Base-by-base conservation (phyloP, 2,797 vertebrate species). In the Falco naumanni region DNA sequence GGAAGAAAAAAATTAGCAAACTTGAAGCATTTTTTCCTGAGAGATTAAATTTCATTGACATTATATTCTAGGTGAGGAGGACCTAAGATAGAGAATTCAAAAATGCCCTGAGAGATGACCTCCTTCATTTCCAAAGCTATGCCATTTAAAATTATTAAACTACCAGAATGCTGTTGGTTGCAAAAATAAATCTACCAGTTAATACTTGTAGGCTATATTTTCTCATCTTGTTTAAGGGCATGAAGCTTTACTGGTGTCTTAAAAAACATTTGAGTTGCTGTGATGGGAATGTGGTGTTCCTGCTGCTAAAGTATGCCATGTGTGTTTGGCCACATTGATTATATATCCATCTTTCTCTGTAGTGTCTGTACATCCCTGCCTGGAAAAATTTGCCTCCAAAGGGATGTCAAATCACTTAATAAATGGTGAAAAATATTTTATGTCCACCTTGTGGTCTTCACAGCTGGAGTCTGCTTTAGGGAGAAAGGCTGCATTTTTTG, bases 1-100 rank as follows among this genome's bases (percentile, higher is more conserved):
- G 37, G 34, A 94, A 92, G 80, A 85, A 87, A 96, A 84, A 91
- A n/a, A 66, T 71, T 51, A 28, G 33, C 43, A 80, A 91, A 84
- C 66, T 56, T 72, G 70, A 92, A 68, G 20, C 26, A 83, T 63
- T 87, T 92, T 90, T 66, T 47, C 71, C 39, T 64, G 53, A 72
- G 66, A 96, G 82, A 81, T 51, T 57, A 84, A 60, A 90, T 95
- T 94, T 90, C 43, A 45, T 26, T 37, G 54, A 56, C 1, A 16
- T 79, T 91, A 79, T 83, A 54, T 54, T 89, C 47, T 92, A 87
- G 68, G 53, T 9, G 13, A 90, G 81, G 66, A 77, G 45, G 86
- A 64, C 17, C 50, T 91, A 76, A 89, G 66, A 84, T 84, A 61
- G 26, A 91, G 43, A 84, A 63, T 64, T 78, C 9, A 68, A 45